phyloP scores from a whole-genome alignment of 2,888 invertebrate species.

The Leucophora obtusa region DNA sequence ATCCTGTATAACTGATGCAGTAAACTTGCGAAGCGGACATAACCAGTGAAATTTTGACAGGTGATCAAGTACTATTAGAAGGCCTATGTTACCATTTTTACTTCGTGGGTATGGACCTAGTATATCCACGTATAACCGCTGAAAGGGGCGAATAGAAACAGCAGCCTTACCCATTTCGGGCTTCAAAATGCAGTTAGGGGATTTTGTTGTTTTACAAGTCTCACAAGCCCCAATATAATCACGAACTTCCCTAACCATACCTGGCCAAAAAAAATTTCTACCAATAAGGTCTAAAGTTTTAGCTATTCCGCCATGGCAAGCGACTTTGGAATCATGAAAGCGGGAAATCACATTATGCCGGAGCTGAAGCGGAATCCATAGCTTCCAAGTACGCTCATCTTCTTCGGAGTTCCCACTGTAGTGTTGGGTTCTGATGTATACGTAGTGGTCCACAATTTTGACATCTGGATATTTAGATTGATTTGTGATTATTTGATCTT shows the following conservation, averaged over 20 bases:
- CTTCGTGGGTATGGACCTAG: constrained; percentile 28
- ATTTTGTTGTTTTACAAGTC: no score
- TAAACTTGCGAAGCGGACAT: no score
- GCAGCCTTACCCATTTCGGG: no score
- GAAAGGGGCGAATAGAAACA: no score
- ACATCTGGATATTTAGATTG: no score
- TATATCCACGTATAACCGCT: no score
- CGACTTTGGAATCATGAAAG: neutral
- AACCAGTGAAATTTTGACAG: neutral
- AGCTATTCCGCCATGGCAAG: constrained; percentile 14
- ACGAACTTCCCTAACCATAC: no score
- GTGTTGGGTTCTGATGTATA: neutral
- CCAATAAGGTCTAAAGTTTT: constrained; percentile 1
- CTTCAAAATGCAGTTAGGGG: no score
- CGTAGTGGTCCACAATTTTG: no score
- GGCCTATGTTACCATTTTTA: constrained; percentile 14
- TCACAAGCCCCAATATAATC: no score
- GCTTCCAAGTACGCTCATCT: constrained; percentile 17
- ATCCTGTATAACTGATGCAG: no score
- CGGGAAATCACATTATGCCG: neutral
- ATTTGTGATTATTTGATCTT: no score
- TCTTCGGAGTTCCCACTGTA: neutral
- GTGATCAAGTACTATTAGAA: constrained; percentile 4
- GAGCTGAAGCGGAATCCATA: constrained; percentile 9
- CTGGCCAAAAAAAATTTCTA: neutral